Evolutionary conservation across 2,888 invertebrate species (phyloP), one percentile per base, ranked within the genome.

Genomic region (Spodoptera exigua): DNA sequence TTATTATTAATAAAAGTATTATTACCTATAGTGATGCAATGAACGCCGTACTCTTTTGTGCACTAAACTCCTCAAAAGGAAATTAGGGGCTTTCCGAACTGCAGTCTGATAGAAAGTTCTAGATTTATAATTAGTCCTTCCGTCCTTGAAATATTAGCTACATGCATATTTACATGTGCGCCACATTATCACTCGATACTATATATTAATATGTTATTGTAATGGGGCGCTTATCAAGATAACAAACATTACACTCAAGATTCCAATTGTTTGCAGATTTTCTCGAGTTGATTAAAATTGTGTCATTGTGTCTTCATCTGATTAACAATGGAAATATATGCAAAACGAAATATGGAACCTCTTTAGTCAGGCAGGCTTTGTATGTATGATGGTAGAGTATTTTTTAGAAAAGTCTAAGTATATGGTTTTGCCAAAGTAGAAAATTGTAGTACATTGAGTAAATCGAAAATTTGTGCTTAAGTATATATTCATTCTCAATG

Each of bases 151-250:
- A 46, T 3, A 60, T 9, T 0, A 12, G n/a, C 46, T 32, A 27
- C 41, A 9, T 52, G 13, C 2, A 34, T 34, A 13, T 63, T 18
- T 17, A 34, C 17, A 36, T 39, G 32, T 37, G 36, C 21, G 43
- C 7, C 4, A 21, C 13, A 17, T 62, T 67, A 70, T 70, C 44
- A 39, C 27, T 37, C 16, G 14, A 48, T 37, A 45, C 44, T 52
- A 57, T 52, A 49, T 56, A 37, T 48, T 52, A 44, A 57, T 70
- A 57, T 48, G 36, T 13, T 45, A 52, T 12, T 48, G 36, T 58
- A 64, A 67, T 64, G 58, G 9, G 27, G 27, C 27, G 13, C 16
- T 44, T 57, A 48, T 58, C 44, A 47, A 13, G 14, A 63, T 10
- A 12, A 39, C 34, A 12, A 5, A 40, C 27, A 55, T 55, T 48